A percentile compares a stretch with the other conserved stretches of the same genome.
These are phyloP conservation scores for Pocillopora verrucosa DNA, from an alignment of 64 coral and sea anemone genomes.

Conservation along the genomic window DNA sequence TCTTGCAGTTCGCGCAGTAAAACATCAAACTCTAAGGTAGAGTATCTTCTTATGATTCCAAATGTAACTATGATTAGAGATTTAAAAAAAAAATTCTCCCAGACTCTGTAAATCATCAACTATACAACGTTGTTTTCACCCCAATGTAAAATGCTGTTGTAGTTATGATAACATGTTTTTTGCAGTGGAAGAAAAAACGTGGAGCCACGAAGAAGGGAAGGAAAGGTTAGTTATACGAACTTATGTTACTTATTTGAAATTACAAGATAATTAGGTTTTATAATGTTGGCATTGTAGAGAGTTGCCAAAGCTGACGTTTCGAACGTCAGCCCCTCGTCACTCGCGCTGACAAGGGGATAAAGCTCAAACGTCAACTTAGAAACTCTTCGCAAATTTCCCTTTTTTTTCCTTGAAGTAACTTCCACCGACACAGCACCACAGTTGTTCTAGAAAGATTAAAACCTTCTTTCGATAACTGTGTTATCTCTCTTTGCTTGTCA, in stretches of 20 bases:
- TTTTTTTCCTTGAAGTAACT: no score
- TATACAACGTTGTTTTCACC: neutral
- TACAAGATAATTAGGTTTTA: no score
- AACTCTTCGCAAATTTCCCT: no score
- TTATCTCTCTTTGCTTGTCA: neutral
- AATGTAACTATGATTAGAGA: neutral
- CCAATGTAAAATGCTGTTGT: neutral
- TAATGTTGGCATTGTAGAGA: no score
- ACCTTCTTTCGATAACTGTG: neutral
- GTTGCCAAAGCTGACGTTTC: no score
- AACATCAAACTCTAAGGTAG: conserved; percentile 46
- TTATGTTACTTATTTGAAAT: no score
- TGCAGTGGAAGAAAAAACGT: conserved; percentile 51
- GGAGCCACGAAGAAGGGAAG: conserved; percentile 39
- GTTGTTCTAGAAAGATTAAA: neutral
- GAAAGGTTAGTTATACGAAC: conserved; percentile 26
- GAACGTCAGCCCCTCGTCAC: no score
- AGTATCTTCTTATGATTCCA: no score
- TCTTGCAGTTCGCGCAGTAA: conserved; percentile 18
- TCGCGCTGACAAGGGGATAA: neutral
- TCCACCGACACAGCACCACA: no score
- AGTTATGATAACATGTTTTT: neutral
- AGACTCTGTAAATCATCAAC: no score
- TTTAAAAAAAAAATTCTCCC: no score
- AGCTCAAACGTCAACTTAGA: no score